Evolutionary conservation across 23 tunicate genomes (phyloP).

Genomic region (Ciona savignyi): DNA sequence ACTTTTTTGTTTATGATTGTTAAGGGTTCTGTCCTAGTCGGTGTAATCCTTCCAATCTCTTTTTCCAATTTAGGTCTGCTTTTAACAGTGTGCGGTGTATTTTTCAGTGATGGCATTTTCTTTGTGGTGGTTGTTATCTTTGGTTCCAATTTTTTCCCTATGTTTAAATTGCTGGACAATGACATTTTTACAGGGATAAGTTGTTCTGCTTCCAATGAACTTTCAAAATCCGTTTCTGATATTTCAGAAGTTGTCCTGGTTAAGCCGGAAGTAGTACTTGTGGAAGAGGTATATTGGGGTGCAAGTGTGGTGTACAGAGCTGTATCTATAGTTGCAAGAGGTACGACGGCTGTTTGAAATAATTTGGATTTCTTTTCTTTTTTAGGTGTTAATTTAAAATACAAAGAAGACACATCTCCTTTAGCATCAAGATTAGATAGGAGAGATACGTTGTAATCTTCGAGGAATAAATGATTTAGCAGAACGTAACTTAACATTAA

Average conservation of each 20-base stretch:
- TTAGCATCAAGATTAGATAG: neutral
- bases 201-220: neutral
- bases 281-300: neutral
- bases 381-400: neutral
- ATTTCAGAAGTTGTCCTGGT: neutral
- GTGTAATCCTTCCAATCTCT: no score
- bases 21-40: no score
- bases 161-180: neutral
- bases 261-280: neutral
- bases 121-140: neutral
- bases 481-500: neutral
- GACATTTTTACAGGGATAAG: neutral
- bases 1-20: no score
- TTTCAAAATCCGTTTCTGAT: neutral
- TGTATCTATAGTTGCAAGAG: neutral
- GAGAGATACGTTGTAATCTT: neutral
- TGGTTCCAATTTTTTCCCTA: neutral
- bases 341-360: no score
- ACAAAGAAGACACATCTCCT: neutral
- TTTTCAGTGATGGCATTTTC: neutral
- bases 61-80: no score
- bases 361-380: neutral
- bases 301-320: neutral
- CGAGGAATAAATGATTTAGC: neutral
- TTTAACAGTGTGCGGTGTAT: no score